Conservation (phyloP, 2,888 invertebrate genomes). For the Xanthorhoe spadicearia region DNA sequence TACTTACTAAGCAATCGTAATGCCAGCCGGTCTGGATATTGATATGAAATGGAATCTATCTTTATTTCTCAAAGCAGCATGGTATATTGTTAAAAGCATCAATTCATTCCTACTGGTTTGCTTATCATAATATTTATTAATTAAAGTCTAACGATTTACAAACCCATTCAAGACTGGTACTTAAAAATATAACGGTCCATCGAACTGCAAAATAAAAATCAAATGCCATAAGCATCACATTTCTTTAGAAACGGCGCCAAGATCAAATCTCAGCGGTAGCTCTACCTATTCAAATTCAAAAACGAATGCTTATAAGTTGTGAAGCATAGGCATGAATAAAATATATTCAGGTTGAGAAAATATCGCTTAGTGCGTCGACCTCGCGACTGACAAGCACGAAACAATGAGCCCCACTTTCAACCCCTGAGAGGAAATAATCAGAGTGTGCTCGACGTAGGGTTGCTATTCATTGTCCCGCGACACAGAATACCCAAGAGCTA, state of each 20-base stretch:
- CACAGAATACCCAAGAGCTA: slow-evolving; percentile 20
- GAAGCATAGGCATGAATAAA: slow-evolving; percentile 19
- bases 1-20: too few species aligned
- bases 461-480: slow-evolving; percentile 58
- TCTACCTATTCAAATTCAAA: background rate
- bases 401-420: slow-evolving; percentile 59
- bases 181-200: background rate
- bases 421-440: slow-evolving; percentile 72
- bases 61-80: too few species aligned
- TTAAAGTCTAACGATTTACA: too few species aligned
- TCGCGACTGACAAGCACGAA: slow-evolving; percentile 58
- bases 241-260: background rate
- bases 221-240: background rate
- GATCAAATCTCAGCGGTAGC: background rate
- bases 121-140: too few species aligned
- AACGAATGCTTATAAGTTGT: background rate
- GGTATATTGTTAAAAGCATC: too few species aligned
- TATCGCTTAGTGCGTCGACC: slow-evolving; percentile 56
- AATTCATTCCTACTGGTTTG: too few species aligned
- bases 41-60: too few species aligned
- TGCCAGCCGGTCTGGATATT: too few species aligned
- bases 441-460: slow-evolving; percentile 61
- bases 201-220: background rate
- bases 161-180: too few species aligned
- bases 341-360: slow-evolving; percentile 23